A percentile compares a stretch with the other conserved stretches of the same genome.
Conservation (phyloP, 2,113 vertebrate genomes). For the Gopherus evgoodei region DNA sequence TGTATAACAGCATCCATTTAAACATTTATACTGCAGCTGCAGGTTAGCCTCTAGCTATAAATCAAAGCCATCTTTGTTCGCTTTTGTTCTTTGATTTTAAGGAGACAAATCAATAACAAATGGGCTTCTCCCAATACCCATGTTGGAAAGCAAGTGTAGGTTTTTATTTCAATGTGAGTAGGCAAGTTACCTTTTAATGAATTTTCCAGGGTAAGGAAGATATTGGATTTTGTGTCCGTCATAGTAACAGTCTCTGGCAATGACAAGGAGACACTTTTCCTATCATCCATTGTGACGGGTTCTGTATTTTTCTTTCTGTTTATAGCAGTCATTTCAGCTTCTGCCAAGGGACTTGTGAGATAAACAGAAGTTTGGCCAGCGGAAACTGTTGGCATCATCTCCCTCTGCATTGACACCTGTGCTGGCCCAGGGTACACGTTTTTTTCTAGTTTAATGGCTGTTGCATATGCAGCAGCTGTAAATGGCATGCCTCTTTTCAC, state of each 20-base stretch:
- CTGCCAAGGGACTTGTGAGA: not conserved
- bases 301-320: not conserved
- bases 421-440: not conserved
- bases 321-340: not conserved
- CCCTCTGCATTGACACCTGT: not conserved
- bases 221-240: constrained; percentile 40
- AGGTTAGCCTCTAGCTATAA: not conserved
- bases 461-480: not conserved
- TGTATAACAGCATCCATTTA: not conserved
- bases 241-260: constrained; percentile 29
- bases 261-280: not conserved
- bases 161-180: not conserved
- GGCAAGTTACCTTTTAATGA: constrained; percentile 72
- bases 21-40: not conserved
- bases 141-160: not conserved
- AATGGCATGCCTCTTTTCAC: not conserved
- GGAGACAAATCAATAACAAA: not conserved
- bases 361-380: not conserved
- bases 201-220: constrained; percentile 35
- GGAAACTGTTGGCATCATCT: not conserved
- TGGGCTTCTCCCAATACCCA: not conserved
- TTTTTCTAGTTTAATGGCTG: not conserved
- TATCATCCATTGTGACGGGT: constrained; percentile 10
- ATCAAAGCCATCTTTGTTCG: not conserved
- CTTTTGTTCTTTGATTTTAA: not conserved